These are phyloP conservation scores for Philopedon plagiatum DNA, from an alignment of 2,888 invertebrate species.

Conservation along the genomic window DNA sequence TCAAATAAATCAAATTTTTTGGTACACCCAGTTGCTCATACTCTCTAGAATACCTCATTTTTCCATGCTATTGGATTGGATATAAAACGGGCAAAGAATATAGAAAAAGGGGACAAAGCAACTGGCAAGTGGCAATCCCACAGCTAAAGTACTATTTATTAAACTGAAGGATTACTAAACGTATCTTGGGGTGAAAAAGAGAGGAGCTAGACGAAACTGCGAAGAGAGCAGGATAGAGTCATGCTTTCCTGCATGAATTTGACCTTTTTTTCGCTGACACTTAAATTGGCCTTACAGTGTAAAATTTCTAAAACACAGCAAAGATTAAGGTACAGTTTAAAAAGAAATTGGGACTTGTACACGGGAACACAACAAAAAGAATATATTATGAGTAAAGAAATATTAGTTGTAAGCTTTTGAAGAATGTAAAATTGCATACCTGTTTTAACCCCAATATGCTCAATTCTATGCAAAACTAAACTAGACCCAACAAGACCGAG, in stretches of 20 bases:
- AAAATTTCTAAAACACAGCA: background rate
- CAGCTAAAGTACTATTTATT: constrained; percentile 63
- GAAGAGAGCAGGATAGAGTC: constrained; percentile 51
- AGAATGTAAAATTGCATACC: background rate
- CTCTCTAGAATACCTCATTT: background rate
- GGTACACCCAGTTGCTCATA: background rate
- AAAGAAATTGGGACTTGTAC: too few relatives aligned
- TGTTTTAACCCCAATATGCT: background rate
- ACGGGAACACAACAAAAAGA: too few relatives aligned
- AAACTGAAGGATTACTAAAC: constrained; percentile 63
- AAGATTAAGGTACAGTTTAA: background rate
- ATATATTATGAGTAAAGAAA: too few relatives aligned
- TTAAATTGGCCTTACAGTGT: background rate
- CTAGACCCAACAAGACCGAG: constrained; percentile 27
- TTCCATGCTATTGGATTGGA: background rate
- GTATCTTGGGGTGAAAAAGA: constrained; percentile 60
- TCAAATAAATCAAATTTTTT: background rate
- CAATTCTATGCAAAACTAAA: constrained; percentile 21
- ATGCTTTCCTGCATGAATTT: constrained; percentile 21
- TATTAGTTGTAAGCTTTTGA: too few relatives aligned
- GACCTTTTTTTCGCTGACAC: constrained; percentile 23
- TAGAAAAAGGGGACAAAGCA: constrained; percentile 50
- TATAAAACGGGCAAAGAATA: constrained; percentile 9
- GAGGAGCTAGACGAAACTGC: constrained; percentile 16
- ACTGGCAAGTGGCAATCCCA: constrained; percentile 53